These are phyloP conservation scores for Stenodera caucasica DNA, from an alignment of 2,888 invertebrate species.

Conservation along the genomic window DNA sequence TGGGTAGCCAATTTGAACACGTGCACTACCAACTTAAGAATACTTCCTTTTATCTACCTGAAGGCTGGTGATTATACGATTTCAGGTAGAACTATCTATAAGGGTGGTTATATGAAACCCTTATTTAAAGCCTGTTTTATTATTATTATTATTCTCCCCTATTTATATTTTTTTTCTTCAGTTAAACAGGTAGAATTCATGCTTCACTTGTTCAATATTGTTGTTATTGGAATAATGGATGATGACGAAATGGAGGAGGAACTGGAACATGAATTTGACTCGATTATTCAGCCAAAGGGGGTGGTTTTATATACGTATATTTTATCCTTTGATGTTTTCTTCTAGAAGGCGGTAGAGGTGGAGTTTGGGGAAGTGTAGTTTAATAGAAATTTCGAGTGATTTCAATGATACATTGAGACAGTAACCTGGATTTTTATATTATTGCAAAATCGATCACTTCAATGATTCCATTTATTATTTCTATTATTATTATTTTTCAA, in stretches of 20 bases:
- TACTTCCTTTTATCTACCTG: conserved; percentile 14
- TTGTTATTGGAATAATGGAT: conserved; percentile 52
- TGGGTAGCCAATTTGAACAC: conserved; percentile 43
- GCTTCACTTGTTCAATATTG: conserved; percentile 52
- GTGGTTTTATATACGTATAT: no score
- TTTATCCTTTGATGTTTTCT: no score
- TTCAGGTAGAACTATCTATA: conserved; percentile 29
- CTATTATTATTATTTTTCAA: no score
- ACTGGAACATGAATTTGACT: no score
- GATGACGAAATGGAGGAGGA: conserved; percentile 29
- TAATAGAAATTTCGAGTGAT: neutral
- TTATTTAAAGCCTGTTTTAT: conserved; percentile 48
- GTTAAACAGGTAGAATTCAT: conserved; percentile 50
- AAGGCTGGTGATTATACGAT: conserved; percentile 18
- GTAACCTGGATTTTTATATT: neutral
- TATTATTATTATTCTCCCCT: no score
- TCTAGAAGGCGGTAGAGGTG: no score
- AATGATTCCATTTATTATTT: no score
- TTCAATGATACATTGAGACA: neutral
- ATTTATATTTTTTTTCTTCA: conserved; percentile 42
- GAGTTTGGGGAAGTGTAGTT: no score
- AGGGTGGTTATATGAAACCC: conserved; percentile 43
- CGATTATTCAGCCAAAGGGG: no score
- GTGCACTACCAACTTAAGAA: conserved; percentile 34
- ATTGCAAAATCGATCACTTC: neutral